Evolutionary conservation across 1,140 invertebrate species (phyloP).

Genomic region (Phthorimaea operculella): DNA sequence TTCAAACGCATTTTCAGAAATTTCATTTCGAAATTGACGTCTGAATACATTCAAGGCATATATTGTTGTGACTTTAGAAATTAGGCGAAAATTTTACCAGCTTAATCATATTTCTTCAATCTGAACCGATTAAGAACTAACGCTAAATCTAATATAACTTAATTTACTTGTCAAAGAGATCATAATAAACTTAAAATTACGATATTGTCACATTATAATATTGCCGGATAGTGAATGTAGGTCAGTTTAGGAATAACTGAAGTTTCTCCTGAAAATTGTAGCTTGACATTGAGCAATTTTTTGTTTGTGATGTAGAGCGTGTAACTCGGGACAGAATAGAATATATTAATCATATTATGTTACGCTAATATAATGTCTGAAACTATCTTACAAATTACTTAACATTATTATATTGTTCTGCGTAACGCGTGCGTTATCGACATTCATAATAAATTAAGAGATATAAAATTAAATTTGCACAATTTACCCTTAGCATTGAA

Average conservation of each 20-base stretch:
- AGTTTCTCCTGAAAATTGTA: background rate
- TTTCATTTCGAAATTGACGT: conserved; percentile 40
- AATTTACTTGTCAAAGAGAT: conserved; percentile 62
- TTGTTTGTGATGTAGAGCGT: conserved; percentile 43
- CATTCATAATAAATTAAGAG: conserved; percentile 57
- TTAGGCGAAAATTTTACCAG: background rate
- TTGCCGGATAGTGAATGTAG: conserved; percentile 9
- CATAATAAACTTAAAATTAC: conserved; percentile 63
- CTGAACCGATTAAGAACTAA: background rate
- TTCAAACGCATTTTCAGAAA: conserved; percentile 30
- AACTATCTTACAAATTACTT: conserved; percentile 62
- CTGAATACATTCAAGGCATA: conserved; percentile 26
- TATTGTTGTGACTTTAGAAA: background rate
- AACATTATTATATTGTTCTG: conserved; percentile 58
- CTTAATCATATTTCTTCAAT: background rate
- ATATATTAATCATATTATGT: conserved; percentile 33
- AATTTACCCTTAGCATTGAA: conserved; percentile 30
- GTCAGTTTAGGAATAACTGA: background rate
- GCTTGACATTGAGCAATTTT: conserved; percentile 33
- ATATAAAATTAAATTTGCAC: conserved; percentile 55
- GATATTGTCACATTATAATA: conserved; percentile 49
- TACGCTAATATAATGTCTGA: conserved; percentile 33
- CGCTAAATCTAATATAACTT: conserved; percentile 43
- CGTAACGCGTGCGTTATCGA: conserved; percentile 28
- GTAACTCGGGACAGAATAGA: conserved; percentile 27